Evolutionary conservation across 2,797 vertebrate species (phyloP).

Genomic region (Amniataba percoides): DNA sequence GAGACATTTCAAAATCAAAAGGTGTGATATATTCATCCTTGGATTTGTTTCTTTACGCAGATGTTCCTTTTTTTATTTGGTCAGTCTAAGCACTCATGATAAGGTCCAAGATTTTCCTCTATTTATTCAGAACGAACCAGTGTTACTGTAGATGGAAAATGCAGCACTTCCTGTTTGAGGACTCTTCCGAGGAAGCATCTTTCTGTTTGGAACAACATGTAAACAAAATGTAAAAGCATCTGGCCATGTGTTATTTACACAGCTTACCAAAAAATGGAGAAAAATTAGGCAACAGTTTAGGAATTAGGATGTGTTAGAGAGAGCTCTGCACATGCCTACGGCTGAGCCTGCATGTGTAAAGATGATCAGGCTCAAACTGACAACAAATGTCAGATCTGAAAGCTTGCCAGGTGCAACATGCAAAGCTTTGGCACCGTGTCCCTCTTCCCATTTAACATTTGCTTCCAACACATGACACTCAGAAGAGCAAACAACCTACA

Average conservation of each 20-base stretch:
- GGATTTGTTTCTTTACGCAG: slow-evolving; percentile 12
- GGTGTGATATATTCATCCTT: background rate
- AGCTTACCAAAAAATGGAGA: slow-evolving; percentile 2
- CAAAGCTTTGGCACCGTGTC: too few relatives aligned
- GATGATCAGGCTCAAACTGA: background rate
- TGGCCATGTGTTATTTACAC: slow-evolving; percentile 13
- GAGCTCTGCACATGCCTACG: background rate
- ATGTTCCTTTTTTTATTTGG: background rate
- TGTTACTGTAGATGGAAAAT: slow-evolving; percentile 8
- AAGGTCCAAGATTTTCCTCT: slow-evolving; percentile 1
- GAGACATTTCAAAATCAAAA: slow-evolving; percentile 14
- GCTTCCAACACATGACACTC: too few relatives aligned
- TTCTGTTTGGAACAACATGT: slow-evolving; percentile 47
- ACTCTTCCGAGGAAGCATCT: slow-evolving; percentile 15
- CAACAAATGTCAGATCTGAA: background rate
- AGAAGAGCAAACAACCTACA: too few relatives aligned
- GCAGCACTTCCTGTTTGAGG: slow-evolving; percentile 44
- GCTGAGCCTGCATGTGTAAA: background rate
- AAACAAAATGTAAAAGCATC: slow-evolving; percentile 39
- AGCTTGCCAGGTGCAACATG: too few relatives aligned
- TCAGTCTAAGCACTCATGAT: slow-evolving; percentile 1
- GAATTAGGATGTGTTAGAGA: background rate
- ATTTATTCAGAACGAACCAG: slow-evolving; percentile 16
- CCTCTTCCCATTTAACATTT: too few relatives aligned
- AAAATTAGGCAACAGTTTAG: background rate